These are phyloP conservation scores for Serripes groenlandicus DNA, from an alignment of 2,888 invertebrate species.

Conservation along the genomic window DNA sequence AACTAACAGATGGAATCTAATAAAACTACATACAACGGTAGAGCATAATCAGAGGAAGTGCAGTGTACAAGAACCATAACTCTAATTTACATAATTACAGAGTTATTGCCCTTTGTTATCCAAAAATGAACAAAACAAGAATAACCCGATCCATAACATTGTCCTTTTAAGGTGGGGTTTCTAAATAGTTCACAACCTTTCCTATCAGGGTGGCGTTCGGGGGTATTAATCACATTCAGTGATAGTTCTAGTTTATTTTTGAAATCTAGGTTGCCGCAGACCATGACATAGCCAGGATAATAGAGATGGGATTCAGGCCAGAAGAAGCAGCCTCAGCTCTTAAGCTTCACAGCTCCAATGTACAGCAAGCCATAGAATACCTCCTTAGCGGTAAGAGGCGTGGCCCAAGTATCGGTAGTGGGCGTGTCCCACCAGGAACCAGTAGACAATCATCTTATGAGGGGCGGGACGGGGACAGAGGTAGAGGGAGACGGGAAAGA, in stretches of 20 bases:
- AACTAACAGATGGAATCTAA: too few species aligned
- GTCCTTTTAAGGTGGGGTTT: too few species aligned
- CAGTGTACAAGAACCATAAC: too few species aligned
- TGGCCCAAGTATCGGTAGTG: conserved; percentile 15
- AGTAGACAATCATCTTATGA: conserved; percentile 50
- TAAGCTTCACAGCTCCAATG: conserved; percentile 91
- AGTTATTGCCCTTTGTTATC: too few species aligned
- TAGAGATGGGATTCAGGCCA: conserved; percentile 92
- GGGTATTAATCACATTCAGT: too few species aligned
- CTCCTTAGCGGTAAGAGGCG: conserved; percentile 66
- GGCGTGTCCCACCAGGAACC: conserved; percentile 26
- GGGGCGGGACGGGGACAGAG: conserved; percentile 56
- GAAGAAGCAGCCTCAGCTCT: conserved; percentile 93
- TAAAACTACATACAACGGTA: too few species aligned
- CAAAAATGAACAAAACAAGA: too few species aligned
- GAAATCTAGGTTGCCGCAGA: conserved; percentile 69
- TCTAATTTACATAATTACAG: too few species aligned
- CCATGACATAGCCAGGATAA: conserved; percentile 88
- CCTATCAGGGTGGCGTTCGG: too few species aligned
- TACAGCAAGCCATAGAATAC: conserved; percentile 86
- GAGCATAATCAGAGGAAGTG: too few species aligned
- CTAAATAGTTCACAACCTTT: too few species aligned
- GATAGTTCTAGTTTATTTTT: neutral
- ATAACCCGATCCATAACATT: too few species aligned
- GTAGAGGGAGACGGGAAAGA: conserved; percentile 60